Base-by-base conservation (phyloP, 2,113 vertebrate species). In the Phylloscopus whistleri region DNA sequence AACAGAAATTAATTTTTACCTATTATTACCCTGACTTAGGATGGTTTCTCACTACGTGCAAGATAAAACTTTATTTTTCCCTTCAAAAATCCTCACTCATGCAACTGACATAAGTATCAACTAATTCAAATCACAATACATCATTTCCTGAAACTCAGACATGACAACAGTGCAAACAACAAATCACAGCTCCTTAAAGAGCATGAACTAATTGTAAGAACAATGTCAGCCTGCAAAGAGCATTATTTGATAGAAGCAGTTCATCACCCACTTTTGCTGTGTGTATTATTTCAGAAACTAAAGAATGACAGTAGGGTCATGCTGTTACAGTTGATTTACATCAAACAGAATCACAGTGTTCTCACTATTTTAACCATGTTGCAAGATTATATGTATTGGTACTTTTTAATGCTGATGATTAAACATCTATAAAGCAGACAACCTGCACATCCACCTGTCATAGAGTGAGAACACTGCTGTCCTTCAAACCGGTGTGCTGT, bases 91-190 rank as follows among this genome's bases (percentile, higher is more conserved):
- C 67, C 24, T 59, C 39, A 68, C 16, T 35, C 6, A 8, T 0
- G 4, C 31, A 68, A 73, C 24, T n/a, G 28, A 80, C 3, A 35
- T 12, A 24, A 1, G 5, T 19, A 37, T 58, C 4, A 55, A 81
- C 15, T 28, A 49, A 26, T 4, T n/a, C 62, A 60, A 59, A 78
- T 3, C 31, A 84, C 7, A 55, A 55, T 3, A 7, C 1, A 63
- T 13, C 12, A 37, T 49, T 22, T 68, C 41, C 64, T 35, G 11
- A 27, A 77, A 69, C 11, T 73, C 30, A 18, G 16, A 35, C 7
- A 22, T 0, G 0, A 41, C 10, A 78, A 35, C 0, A 43, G 15
- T 0, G 7, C 27, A 24, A 2, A 20, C 5, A 56, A 69, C 11
- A 83, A 60, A 68, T 30, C 35, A 63, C 33, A 30, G 41, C 11